A percentile compares a stretch with the other conserved stretches of the same genome.
phyloP scores from a whole-genome alignment of 2,797 vertebrate genomes.

The Spatula clypeata region DNA sequence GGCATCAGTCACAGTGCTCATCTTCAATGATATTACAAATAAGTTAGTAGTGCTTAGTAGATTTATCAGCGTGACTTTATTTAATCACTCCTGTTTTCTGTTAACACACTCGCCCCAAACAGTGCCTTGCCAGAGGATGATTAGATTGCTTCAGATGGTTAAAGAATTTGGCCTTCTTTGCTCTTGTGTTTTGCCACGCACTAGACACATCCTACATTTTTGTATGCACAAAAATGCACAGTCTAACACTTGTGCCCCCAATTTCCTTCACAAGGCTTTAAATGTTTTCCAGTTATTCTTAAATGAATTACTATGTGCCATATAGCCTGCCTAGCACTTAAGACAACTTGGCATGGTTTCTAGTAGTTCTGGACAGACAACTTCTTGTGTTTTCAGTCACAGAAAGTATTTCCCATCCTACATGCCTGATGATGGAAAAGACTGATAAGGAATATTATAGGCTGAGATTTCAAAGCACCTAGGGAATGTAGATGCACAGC shows the following conservation, averaged over 20 bases:
- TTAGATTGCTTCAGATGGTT: slow-evolving; percentile 35
- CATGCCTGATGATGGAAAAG: not conserved
- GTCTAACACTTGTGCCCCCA: not conserved
- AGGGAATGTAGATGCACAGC: not conserved
- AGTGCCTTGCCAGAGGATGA: slow-evolving; percentile 18
- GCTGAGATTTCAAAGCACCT: not conserved
- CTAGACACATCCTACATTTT: not conserved
- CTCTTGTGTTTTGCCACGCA: not conserved
- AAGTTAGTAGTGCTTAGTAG: not conserved
- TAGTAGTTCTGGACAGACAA: not conserved
- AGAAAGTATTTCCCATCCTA: not conserved
- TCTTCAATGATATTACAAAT: not conserved
- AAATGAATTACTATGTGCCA: not conserved
- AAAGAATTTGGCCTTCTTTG: not conserved
- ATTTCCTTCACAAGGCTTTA: slow-evolving; percentile 47
- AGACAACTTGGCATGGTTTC: slow-evolving; percentile 4
- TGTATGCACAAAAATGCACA: not conserved
- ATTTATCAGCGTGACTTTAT: slow-evolving; percentile 16
- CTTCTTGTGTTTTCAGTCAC: not conserved
- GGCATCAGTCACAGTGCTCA: slow-evolving; percentile 16
- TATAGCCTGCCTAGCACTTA: not conserved
- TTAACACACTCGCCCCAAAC: not conserved
- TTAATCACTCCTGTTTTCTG: slow-evolving; percentile 26
- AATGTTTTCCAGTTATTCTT: not conserved
- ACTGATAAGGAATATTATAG: not conserved